Evolutionary conservation across 2,113 vertebrate species (phyloP).

Genomic region (Neolamprologus ventralis): DNA sequence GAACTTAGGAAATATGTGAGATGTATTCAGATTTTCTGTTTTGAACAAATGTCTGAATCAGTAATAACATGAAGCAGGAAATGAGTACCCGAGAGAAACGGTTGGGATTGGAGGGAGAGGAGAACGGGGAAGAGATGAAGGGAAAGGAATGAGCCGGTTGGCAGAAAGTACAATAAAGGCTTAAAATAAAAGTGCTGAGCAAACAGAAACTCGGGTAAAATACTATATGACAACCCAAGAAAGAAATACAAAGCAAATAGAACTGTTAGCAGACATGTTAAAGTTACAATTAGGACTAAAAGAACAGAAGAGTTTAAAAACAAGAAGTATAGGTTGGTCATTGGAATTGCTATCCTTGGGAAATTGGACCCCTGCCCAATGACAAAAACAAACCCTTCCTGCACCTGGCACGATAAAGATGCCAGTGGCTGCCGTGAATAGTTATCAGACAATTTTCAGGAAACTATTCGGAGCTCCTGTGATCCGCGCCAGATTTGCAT

Average conservation of each 20-base stretch:
- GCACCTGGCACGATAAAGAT: background rate
- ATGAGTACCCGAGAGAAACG: background rate
- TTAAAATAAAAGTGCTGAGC: background rate
- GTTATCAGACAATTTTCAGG: background rate
- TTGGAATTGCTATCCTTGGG: background rate
- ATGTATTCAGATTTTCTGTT: background rate
- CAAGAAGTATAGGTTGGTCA: background rate
- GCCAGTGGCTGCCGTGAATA: background rate
- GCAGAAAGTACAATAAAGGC: background rate
- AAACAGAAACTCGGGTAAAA: background rate
- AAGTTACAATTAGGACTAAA: background rate
- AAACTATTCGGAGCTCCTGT: background rate
- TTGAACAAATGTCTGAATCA: background rate
- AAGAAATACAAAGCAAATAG: background rate
- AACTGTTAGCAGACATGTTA: background rate
- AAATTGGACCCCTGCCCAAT: background rate
- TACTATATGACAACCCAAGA: background rate
- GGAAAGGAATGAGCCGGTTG: background rate
- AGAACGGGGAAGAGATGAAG: background rate
- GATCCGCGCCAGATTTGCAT: background rate
- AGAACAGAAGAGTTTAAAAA: background rate
- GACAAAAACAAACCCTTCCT: background rate
- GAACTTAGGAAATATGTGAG: background rate
- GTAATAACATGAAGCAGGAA: background rate
- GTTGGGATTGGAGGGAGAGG: background rate